Base-by-base conservation (phyloP, 2,113 vertebrate species). In the Phrynocephalus versicolor region DNA sequence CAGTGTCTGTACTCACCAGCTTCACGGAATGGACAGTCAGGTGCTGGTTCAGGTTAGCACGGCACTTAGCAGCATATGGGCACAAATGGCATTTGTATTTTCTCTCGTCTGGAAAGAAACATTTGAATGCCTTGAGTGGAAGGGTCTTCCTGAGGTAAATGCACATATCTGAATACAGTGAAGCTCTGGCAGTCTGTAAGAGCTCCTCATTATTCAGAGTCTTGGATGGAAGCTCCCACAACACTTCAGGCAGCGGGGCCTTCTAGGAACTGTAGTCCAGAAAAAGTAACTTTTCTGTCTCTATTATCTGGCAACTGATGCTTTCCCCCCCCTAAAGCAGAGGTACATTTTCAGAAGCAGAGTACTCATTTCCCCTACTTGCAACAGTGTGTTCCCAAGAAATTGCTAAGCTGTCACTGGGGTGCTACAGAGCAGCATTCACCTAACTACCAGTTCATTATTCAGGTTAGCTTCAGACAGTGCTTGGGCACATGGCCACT, bases 61-160 rank as follows among this genome's bases (percentile, higher is more conserved):
- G 97, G 96, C 99, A 99, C 97, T 99, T 99, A 93, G 99, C 99
- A 95, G 99, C 98, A 37, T 99, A 99, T 87, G 99, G 98, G 97
- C 99, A 99, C 97, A 99, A 96, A 95, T 99, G 99, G 97, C 99
- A 99, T 96, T 98, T 99, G 95, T 99, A 99, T 95, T 98, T 99
- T 97, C 98, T 97, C 95, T 99, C 99, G 88, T 99, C 99, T 99
- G 97, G 84, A 93, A 92, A 86, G 86, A 87, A 51, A 89, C 16
- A 86, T 88, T 62, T 70, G 73, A 67, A 30, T 79, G 60, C 35
- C 19, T 19, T 71, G 27, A 82, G 45, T 2, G 14, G 51, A 2
- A 27, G 12, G 64, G 64, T 67, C 64, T 30, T 8, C 10, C 45
- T 51, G 5, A 51, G 5, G 10, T 51, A 51, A 51, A 51, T 51